Evolutionary conservation across 1,140 invertebrate species (phyloP).

Genomic region (Akabosia matsudoensis): DNA sequence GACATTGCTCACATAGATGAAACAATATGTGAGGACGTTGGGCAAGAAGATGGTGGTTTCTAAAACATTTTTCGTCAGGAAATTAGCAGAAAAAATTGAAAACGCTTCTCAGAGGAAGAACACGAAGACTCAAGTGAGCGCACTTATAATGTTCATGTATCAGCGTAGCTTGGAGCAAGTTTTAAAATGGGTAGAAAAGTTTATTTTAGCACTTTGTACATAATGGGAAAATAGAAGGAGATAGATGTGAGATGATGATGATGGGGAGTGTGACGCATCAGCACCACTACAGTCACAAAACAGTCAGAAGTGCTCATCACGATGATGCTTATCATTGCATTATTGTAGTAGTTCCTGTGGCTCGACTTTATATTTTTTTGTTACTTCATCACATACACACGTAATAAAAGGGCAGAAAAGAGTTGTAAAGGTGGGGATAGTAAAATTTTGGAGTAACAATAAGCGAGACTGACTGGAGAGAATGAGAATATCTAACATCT

Average conservation of each 20-base stretch:
- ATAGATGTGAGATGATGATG: neutral
- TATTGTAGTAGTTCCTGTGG: neutral
- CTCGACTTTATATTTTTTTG: neutral
- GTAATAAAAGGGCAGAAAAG: neutral
- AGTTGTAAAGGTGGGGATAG: too few relatives aligned
- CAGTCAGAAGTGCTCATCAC: neutral
- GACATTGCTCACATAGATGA: neutral
- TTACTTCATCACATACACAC: neutral
- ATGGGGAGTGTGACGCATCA: neutral
- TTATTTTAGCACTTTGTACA: neutral
- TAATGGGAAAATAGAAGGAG: neutral
- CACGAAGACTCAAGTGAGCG: neutral
- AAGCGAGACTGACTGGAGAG: neutral
- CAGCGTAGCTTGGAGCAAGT: neutral
- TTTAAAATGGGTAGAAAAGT: neutral
- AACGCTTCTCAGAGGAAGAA: neutral
- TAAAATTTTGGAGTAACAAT: too few relatives aligned
- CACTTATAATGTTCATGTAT: neutral
- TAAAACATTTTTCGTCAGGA: neutral
- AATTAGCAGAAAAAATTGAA: constrained; percentile 8
- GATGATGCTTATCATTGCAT: neutral
- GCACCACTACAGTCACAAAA: neutral
- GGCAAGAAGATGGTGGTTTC: neutral
- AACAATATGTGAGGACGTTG: neutral
- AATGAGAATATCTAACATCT: neutral